Evolutionary conservation across 2,888 invertebrate species (phyloP).

Genomic region (Epistrophella euchroma): DNA sequence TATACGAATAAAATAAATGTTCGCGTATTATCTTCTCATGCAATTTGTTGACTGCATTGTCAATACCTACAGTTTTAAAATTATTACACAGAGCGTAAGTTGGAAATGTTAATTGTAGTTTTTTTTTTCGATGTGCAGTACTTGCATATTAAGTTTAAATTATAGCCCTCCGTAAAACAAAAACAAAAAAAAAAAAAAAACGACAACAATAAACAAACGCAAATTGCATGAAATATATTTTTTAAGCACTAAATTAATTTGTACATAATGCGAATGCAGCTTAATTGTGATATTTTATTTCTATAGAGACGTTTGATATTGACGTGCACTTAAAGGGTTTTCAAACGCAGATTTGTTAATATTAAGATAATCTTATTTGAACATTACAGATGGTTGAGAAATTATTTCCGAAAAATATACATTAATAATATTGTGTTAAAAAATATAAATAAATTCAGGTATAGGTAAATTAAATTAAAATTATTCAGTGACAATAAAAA

Average conservation of each 20-base stretch:
- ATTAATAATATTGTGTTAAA: background rate
- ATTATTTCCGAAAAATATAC: conserved; percentile 5
- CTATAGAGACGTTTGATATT: conserved; percentile 2
- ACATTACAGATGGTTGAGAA: conserved; percentile 23
- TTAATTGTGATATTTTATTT: conserved; percentile 12
- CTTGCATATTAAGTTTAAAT: conserved; percentile 29
- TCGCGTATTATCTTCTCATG: background rate
- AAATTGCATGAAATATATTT: conserved; percentile 32
- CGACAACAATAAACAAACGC: conserved; percentile 12
- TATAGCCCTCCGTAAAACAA: background rate
- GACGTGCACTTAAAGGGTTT: conserved; percentile 31
- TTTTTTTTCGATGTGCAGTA: conserved; percentile 4
- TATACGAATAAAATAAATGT: conserved; percentile 12
- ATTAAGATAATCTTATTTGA: conserved; percentile 45
- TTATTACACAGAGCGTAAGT: conserved; percentile 17
- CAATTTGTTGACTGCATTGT: background rate
- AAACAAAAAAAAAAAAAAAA: background rate
- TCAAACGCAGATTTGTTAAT: conserved; percentile 30
- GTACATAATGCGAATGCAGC: background rate
- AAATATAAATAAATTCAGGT: background rate
- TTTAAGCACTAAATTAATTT: conserved; percentile 34
- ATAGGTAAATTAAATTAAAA: background rate
- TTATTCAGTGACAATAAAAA: conserved; percentile 24
- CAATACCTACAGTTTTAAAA: conserved; percentile 16
- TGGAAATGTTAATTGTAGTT: conserved; percentile 37